Base-by-base conservation (phyloP, 2,797 vertebrate species). In the Myotis planiceps region DNA sequence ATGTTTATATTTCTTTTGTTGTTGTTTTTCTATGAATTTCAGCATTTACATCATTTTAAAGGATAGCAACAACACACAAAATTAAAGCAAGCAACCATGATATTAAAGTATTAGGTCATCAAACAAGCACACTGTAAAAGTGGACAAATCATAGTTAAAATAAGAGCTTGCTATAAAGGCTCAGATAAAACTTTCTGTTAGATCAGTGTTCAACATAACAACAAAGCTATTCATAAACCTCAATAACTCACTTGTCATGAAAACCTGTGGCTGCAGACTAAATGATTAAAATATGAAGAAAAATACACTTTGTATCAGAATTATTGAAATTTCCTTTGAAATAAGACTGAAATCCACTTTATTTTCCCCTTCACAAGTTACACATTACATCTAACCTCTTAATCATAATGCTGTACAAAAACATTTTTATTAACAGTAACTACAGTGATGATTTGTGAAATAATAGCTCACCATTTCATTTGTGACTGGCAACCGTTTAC, bases 401-500 rank as follows among this genome's bases (percentile, higher is more conserved):
- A 82, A 94, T 87, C 15, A 95, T 65, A 92, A 95, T 45, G 65
- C 75, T 63, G 10, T 71, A 49, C 15, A 81, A 79, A 55, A 63
- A 69, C 34, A 27, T 83, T 39, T 80, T 13, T 37, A 85, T 81
- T 29, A 86, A 88, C 32, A 82, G 39, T 90, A 45, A 92, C 0
- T 95, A 63, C 0, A 88, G 4, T 51, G 29, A 76, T 23, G 2
- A n/a, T 25, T 53, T 93, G 25, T 65, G 45, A 94, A 76, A 34
- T 47, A 84, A 63, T 0, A 76, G 53, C 91, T 98, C 97, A 99
- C 99, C 99, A 99, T 99, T 97, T 99, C 99, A 92, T 99, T 99
- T 94, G 99, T 99, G 97, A 99, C 98, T 16, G 99, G 99, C 94
- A 99, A 99, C 76, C 99, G 99, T 97, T 99, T 99, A 96, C 99